A percentile compares a stretch with the other conserved stretches of the same genome.
These are phyloP conservation scores for Pionites leucogaster DNA, from an alignment of 2,113 vertebrate species.

Conservation along the genomic window DNA sequence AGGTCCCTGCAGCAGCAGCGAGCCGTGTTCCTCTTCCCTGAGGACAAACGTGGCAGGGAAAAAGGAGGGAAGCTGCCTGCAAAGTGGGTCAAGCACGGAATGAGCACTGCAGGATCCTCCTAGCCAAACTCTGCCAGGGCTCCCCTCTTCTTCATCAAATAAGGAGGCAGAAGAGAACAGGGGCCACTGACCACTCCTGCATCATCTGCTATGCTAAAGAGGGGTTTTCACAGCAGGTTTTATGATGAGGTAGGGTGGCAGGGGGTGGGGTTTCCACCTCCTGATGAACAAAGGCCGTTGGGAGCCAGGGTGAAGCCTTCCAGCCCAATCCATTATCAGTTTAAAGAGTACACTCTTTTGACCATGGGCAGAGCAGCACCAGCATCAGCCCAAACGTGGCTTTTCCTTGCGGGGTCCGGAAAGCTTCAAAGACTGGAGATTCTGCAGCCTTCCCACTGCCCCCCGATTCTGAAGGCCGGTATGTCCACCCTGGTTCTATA, in stretches of 20 bases:
- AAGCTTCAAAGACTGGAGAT: background rate
- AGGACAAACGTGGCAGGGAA: background rate
- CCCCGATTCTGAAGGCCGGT: background rate
- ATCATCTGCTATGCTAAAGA: rapidly evolving
- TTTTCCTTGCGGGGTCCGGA: background rate
- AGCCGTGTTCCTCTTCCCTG: background rate
- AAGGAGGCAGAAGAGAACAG: background rate
- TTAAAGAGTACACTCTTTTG: background rate
- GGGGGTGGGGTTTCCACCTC: background rate
- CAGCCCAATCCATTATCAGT: background rate
- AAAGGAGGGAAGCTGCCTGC: background rate
- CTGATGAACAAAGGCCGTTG: background rate
- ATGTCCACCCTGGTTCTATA: background rate
- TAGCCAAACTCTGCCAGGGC: background rate
- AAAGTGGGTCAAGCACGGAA: background rate
- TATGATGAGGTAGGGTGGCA: rapidly evolving
- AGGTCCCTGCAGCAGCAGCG: background rate
- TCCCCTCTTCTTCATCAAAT: background rate
- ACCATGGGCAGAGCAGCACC: background rate
- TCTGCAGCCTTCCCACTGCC: background rate
- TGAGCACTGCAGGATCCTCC: background rate
- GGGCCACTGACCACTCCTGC: background rate
- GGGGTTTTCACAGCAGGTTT: background rate
- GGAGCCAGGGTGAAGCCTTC: background rate
- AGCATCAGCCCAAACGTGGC: background rate